Evolutionary conservation across 2,113 vertebrate genomes (phyloP).

Genomic region (Setophaga coronata): DNA sequence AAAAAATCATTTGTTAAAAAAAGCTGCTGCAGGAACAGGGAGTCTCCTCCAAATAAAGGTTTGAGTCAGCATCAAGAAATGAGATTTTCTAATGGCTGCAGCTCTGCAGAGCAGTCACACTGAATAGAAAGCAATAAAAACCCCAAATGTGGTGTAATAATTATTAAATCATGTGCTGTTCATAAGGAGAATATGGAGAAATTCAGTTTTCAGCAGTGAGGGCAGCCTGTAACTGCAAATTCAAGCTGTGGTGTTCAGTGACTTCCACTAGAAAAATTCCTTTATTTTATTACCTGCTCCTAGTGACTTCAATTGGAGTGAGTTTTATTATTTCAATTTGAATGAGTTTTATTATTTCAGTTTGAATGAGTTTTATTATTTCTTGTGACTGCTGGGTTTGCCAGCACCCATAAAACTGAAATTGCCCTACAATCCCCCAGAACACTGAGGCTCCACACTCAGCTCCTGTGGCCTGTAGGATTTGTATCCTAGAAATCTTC

Average conservation of each 20-base stretch:
- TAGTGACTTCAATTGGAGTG: background rate
- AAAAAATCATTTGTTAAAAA: background rate
- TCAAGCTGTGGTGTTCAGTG: background rate
- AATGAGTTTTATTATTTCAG: too few species aligned
- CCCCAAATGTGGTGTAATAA: background rate
- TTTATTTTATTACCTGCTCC: background rate
- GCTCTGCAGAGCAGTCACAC: background rate
- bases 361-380: background rate
- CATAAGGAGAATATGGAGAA: background rate
- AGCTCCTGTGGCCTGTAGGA: background rate
- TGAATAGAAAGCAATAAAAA: background rate
- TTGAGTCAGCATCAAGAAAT: background rate
- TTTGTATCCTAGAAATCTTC: background rate
- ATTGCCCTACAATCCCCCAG: background rate
- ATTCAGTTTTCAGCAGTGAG: background rate
- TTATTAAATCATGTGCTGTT: background rate
- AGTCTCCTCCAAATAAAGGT: background rate
- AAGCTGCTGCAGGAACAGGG: background rate
- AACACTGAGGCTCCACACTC: accelerated
- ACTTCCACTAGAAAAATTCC: background rate
- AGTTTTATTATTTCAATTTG: background rate
- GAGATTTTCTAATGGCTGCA: background rate
- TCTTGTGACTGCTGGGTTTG: background rate
- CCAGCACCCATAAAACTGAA: background rate
- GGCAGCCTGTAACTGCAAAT: background rate